phyloP scores from a whole-genome alignment of 2,888 invertebrate species.

The Xestia xanthographa region DNA sequence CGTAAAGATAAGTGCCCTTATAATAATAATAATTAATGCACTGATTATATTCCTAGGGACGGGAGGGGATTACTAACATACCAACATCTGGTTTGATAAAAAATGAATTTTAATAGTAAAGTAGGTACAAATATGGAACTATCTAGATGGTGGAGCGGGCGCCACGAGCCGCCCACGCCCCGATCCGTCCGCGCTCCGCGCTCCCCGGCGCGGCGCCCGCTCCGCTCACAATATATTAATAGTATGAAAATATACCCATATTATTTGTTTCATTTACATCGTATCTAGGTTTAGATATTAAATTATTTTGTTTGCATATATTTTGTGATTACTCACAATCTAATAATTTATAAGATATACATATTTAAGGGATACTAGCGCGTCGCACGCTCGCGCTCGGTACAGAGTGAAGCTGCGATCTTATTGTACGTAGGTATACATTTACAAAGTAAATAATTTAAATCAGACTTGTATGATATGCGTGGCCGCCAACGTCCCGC shows the following conservation, averaged over 20 bases:
- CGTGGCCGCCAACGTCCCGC: constrained; percentile 34
- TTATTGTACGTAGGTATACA: constrained; percentile 58
- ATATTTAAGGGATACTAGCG: constrained; percentile 48
- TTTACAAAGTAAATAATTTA: constrained; percentile 68
- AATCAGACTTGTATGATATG: constrained; percentile 68
- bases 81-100: constrained; percentile 73
- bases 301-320: constrained; percentile 57
- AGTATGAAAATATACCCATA: constrained; percentile 69
- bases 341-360: constrained; percentile 64
- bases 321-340: constrained; percentile 60
- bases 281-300: constrained; percentile 65
- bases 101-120: constrained; percentile 78
- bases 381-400: constrained; percentile 52
- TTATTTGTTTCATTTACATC: constrained; percentile 70
- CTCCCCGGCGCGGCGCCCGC: constrained; percentile 35
- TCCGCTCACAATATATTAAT: constrained; percentile 71
- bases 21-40: neutral
- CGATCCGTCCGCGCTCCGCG: neutral
- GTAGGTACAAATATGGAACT: constrained; percentile 74
- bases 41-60: constrained; percentile 24
- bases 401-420: constrained; percentile 51
- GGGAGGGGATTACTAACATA: constrained; percentile 60
- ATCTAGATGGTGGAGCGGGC: constrained; percentile 59
- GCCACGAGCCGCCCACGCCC: constrained; percentile 7
- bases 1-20: constrained; percentile 3